Evolutionary conservation across 1,140 invertebrate genomes (phyloP), one percentile per base, ranked within the genome.

Genomic region (Hermetia illucens): DNA sequence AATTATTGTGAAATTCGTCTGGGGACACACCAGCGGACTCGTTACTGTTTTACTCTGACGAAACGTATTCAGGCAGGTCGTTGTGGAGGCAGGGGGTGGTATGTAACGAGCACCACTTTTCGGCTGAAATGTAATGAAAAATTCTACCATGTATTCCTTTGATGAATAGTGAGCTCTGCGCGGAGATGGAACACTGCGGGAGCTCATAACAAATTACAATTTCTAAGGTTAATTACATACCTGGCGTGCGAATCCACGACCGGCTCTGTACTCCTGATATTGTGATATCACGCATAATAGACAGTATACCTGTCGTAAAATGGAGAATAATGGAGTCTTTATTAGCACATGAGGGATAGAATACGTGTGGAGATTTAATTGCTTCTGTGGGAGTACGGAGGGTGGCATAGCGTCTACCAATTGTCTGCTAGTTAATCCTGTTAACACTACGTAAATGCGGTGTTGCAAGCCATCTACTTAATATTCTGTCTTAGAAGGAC

Each of bases 221-320:
- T 30, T n/a, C 17, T 30, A 13, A 16, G 17, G 29, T n/a, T 30
- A 16, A 5, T 16, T 30, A 16, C 10, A 30, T 13, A 16, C 18
- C 15, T 27, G 3, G 25, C 36, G 16, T 17, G 19, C 34, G 25
- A n/a, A 8, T 13, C 37, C 25, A n/a, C 29, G 37, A n/a, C 37
- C 25, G 5, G 8, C 29, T 18, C 22, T 38, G 9, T 19, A 25
- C 19, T 35, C 39, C 36, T 40, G 39, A 40, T 40, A 40, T 36
- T 40, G 39, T 40, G 39, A 40, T 8, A 40, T 30, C n/a, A 40
- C 24, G 32, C 39, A 40, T 3, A 40, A 24, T 8, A 40, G 19
- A 40, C 39, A 40, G 17, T 40, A 40, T 9, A 40, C 22, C 39
- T 40, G 22, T n/a, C n/a, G n/a, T n/a, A n/a, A n/a, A n/a, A n/a